Conservation (phyloP, 2,113 vertebrate species). For the Sula dactylatra region DNA sequence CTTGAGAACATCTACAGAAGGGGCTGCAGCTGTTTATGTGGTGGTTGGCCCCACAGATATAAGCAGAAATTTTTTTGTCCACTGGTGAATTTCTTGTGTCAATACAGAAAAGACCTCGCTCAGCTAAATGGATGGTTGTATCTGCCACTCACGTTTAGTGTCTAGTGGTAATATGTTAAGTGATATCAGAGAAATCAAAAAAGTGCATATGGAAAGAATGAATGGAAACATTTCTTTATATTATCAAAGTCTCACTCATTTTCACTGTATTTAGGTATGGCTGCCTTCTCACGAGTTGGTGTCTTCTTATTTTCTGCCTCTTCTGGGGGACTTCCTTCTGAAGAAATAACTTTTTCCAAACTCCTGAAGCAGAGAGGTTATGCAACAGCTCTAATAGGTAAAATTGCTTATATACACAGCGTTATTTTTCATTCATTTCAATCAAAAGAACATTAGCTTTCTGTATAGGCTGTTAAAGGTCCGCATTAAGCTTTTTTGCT, state of each 20-base stretch:
- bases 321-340: conserved; percentile 84
- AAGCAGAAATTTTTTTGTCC: neutral
- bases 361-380: conserved; percentile 81
- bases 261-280: conserved; percentile 69
- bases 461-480: neutral
- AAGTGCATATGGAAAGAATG: neutral
- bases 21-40: neutral
- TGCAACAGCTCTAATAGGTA: conserved; percentile 79
- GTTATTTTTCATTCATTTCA: neutral
- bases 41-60: neutral
- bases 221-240: neutral
- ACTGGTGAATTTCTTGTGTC: neutral
- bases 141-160: neutral
- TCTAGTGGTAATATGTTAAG: neutral
- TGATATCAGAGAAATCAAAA: neutral
- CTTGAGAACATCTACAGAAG: neutral
- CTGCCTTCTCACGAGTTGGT: conserved; percentile 43
- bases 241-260: neutral
- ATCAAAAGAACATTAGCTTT: neutral
- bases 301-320: conserved; percentile 77
- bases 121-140: neutral
- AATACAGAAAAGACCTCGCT: neutral
- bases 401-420: neutral
- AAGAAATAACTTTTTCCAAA: conserved; percentile 83
- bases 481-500: neutral